Evolutionary conservation across 2,797 vertebrate species (phyloP), one percentile per base, ranked within the genome.

Genomic region (Melanogrammus aeglefinus): DNA sequence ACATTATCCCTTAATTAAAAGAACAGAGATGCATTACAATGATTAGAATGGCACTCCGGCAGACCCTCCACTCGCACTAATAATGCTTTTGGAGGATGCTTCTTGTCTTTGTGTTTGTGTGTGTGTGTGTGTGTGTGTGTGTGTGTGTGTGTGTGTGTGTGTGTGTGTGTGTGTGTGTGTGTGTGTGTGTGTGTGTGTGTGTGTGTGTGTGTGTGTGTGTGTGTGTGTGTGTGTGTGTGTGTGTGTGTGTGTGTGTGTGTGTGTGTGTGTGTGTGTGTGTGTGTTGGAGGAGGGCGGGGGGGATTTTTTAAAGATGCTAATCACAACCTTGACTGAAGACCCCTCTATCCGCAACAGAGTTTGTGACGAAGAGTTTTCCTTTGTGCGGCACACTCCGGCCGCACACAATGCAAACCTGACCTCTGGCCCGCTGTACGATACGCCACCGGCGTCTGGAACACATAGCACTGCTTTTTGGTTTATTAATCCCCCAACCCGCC

Each of bases 1-100:
- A 95, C 93, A 94, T 95, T 95, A 95, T 95, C 92, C 91, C 91
- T 94, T 94, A 95, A 95, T 95, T 95, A 94, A 95, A 95, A 94
- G 94, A 94, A 95, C 93, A 94, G 93, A 94, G 93, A 94, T 94
- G 93, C 94, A 94, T 95, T 93, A 93, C 92, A 93, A 91, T 92
- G 92, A 94, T 95, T 94, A 94, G 83, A 91, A 91, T 91, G 89
- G 88, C 90, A 88, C 90, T 91, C 83, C 84, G 72, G 88, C 79
- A 84, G 86, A 90, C 88, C 87, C 75, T 87, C 92, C 79, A 76
- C 87, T 39, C 80, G 77, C 86, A 89, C 86, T 81, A 88, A 85
- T 93, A 92, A 93, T 91, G 84, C 84, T 92, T 89, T 89, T 88
- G 72, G 84, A 87, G 85, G 90, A 90, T 78, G 86, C 80, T n/a